phyloP scores from a whole-genome alignment of 2,888 invertebrate genomes.

The Netelia melanura region DNA sequence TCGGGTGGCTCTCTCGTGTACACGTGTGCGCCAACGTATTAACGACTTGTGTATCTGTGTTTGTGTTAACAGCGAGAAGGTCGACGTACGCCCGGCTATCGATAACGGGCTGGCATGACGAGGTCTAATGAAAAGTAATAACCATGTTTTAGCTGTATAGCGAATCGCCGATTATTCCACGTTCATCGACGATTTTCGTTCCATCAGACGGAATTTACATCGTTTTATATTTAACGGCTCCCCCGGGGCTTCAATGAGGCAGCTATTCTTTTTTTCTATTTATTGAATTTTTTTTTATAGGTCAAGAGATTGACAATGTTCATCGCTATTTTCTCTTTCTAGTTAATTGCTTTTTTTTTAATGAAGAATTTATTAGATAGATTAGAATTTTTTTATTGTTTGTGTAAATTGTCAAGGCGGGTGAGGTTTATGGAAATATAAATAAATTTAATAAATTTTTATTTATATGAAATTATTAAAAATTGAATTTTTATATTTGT shows the following conservation, averaged over 20 bases:
- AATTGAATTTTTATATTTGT: no score
- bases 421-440: no score
- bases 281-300: not conserved
- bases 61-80: slow-evolving; percentile 54
- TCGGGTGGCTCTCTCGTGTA: slow-evolving; percentile 1
- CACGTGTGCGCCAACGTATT: not conserved
- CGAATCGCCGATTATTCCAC: slow-evolving; percentile 32
- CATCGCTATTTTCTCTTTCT: no score
- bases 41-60: slow-evolving; percentile 8
- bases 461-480: no score
- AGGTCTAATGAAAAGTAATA: slow-evolving; percentile 56
- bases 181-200: slow-evolving; percentile 17
- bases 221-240: not conserved
- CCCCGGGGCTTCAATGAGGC: no score
- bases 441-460: not conserved
- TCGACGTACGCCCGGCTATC: slow-evolving; percentile 53
- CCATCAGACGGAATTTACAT: not conserved
- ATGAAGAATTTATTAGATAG: not conserved
- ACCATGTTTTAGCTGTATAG: slow-evolving; percentile 12
- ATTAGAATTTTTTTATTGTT: no score
- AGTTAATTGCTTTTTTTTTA: not conserved
- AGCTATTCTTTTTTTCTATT: not conserved
- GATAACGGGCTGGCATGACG: slow-evolving; percentile 29
- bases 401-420: no score
- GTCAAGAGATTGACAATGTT: no score